Conservation (phyloP, 92 coral and sea anemone genomes). For the Paramuricea clavata region DNA sequence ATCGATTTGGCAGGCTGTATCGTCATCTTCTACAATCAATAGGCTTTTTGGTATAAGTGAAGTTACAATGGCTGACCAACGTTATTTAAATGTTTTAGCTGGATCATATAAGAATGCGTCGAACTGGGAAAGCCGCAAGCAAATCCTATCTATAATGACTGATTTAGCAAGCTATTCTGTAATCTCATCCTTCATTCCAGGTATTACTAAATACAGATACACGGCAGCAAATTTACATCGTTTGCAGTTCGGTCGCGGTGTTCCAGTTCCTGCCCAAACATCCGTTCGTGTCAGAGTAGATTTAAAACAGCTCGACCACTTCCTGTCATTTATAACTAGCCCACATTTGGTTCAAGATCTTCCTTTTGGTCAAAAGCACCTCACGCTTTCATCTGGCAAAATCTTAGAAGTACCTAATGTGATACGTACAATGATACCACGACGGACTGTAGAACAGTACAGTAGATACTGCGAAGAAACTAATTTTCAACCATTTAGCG, state of each 20-base stretch:
- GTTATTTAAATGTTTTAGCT: slow-evolving; percentile 42
- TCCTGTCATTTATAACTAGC: slow-evolving; percentile 47
- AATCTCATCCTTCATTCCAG: slow-evolving; percentile 22
- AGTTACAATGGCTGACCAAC: background rate
- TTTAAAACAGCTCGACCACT: slow-evolving; percentile 54
- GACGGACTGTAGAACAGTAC: slow-evolving; percentile 39
- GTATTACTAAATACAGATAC: too few relatives aligned
- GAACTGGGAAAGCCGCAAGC: slow-evolving; percentile 53
- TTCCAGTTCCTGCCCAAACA: too few relatives aligned
- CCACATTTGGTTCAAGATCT: slow-evolving; percentile 39
- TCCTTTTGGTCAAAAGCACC: slow-evolving; percentile 43
- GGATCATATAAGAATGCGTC: slow-evolving; percentile 51
- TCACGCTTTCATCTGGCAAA: slow-evolving; percentile 30
- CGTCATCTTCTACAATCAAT: background rate
- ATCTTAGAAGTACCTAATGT: slow-evolving; percentile 44
- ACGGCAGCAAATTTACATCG: too few relatives aligned
- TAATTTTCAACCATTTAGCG: slow-evolving; percentile 59
- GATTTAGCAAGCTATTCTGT: slow-evolving; percentile 27
- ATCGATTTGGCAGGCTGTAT: background rate
- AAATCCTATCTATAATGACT: slow-evolving; percentile 48
- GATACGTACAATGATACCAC: slow-evolving; percentile 46
- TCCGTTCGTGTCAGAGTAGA: too few relatives aligned
- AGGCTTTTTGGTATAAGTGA: too few relatives aligned
- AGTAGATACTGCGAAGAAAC: slow-evolving; percentile 42
- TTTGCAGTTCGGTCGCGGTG: too few relatives aligned